Conservation (phyloP, 2,888 invertebrate species). For the Pachliopta kotzebuea region DNA sequence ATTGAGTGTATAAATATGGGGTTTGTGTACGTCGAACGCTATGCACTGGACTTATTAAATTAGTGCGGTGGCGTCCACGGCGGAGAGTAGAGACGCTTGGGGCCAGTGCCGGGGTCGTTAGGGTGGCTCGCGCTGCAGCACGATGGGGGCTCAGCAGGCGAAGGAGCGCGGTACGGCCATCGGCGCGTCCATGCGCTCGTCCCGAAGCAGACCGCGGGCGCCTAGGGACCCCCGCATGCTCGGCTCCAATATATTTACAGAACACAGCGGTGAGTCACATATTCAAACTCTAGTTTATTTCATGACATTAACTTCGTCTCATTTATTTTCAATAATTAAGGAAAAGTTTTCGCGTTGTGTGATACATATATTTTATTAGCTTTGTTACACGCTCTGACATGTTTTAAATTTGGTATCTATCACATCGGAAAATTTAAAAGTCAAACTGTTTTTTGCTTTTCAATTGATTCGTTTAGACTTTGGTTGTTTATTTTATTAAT, state of each 20-base stretch:
- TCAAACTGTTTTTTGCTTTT: background rate
- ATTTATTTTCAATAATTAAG: background rate
- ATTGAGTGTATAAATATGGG: constrained; percentile 41
- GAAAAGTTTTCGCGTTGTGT: background rate
- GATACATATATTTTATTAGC: background rate
- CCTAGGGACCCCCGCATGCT: constrained; percentile 91
- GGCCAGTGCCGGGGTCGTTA: constrained; percentile 82
- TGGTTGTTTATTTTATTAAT: background rate
- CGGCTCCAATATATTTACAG: constrained; percentile 95
- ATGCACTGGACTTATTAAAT: constrained; percentile 57
- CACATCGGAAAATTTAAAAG: background rate
- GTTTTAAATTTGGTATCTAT: background rate
- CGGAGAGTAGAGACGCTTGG: constrained; percentile 38
- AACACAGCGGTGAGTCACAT: constrained; percentile 91
- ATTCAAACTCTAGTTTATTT: constrained; percentile 1
- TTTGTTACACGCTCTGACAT: background rate
- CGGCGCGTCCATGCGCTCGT: constrained; percentile 87
- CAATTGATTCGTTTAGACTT: background rate
- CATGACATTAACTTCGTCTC: background rate
- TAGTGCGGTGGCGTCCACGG: constrained; percentile 44
- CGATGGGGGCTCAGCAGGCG: constrained; percentile 96
- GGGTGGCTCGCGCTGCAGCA: constrained; percentile 82
- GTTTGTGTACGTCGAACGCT: constrained; percentile 45
- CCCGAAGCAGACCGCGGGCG: constrained; percentile 87
- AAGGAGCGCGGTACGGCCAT: constrained; percentile 91